Evolutionary conservation across 2,113 vertebrate species (phyloP).

Genomic region (Procavia capensis): DNA sequence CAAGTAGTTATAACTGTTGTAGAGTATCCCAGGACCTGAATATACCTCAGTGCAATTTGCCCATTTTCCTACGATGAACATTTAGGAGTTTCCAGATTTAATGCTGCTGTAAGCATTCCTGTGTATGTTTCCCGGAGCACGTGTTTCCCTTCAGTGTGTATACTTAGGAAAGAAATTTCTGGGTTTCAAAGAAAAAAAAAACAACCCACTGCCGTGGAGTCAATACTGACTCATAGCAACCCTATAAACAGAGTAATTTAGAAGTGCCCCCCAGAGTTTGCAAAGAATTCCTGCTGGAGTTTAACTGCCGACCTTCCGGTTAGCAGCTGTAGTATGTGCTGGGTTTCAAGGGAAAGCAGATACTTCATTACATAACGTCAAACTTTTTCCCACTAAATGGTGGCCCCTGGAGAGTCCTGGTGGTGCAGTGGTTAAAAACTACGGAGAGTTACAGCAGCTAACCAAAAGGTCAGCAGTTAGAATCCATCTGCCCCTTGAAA

Average conservation of each 20-base stretch:
- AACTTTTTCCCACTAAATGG: conserved; percentile 1
- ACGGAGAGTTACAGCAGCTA: no score
- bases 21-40: no score
- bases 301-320: no score
- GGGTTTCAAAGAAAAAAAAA: background rate
- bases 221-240: no score
- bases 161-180: background rate
- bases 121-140: background rate
- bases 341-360: background rate
- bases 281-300: no score
- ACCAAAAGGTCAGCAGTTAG: no score
- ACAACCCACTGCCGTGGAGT: no score
- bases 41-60: background rate
- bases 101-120: background rate
- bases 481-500: no score
- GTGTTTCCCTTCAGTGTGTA: background rate
- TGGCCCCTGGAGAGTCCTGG: background rate
- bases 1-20: background rate
- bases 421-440: no score
- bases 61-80: background rate
- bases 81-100: conserved; percentile 19
- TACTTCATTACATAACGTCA: background rate
- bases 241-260: no score
- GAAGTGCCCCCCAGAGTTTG: no score
- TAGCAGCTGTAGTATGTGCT: no score